Base-by-base conservation (phyloP, 2,113 vertebrate species). In the Tiliqua scincoides region DNA sequence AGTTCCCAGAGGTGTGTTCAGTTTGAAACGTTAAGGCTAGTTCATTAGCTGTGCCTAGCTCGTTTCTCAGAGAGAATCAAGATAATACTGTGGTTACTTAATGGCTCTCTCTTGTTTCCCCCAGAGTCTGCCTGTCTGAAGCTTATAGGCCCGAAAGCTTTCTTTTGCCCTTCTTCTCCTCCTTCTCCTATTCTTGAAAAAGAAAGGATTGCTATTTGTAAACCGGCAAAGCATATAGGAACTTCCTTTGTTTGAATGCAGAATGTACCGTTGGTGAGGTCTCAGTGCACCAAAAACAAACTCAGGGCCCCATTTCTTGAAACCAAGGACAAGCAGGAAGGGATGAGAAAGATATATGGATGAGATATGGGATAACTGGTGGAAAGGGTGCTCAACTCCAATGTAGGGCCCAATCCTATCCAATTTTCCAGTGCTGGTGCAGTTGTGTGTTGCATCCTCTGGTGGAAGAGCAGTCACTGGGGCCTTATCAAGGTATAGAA, bases 31-130 rank as follows among this genome's bases (percentile, higher is more conserved):
- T 96, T 97, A 95, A 97, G 96, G 95, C 97, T 96, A 97, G 97
- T 99, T 99, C 98, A 98, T 99, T 98, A 98, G 98, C 97, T 94
- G 91, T 97, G 97, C 97, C 96, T 96, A 95, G 97, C 97, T 97
- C 96, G 96, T 97, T 97, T 97, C 97, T 98, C 96, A 90, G 93
- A 98, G 97, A 98, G 98, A 98, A 99, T 98, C 97, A 97, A 97
- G 97, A 97, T 98, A 98, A 98, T 98, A 97, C 97, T 98, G 98
- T 97, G 98, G 98, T 99, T 98, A 98, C 97, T 98, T 99, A 99
- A 99, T 99, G 99, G 98, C 98, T 99, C 98, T 98, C 97, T 98
- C 97, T 97, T 98, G 97, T 99, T 98, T 98, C 96, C 99, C 98
- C 98, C 91, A 97, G 98, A 98, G 98, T 94, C 97, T 93, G 96